A percentile compares a stretch with the other conserved stretches of the same genome.
These are phyloP conservation scores for Galerucella pusilla DNA, from an alignment of 2,888 invertebrate genomes.

Conservation along the genomic window DNA sequence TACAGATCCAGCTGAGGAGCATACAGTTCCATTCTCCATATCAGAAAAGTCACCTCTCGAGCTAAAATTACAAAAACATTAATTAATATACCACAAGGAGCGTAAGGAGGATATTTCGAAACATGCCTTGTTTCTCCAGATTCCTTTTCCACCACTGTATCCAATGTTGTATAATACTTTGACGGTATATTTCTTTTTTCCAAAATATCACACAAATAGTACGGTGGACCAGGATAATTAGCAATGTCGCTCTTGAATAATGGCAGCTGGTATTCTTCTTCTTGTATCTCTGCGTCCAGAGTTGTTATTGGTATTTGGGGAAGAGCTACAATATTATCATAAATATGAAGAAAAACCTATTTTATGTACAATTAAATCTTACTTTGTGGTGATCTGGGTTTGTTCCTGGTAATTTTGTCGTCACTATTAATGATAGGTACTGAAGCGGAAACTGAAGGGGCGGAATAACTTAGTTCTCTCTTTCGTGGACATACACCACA, in stretches of 20 bases:
- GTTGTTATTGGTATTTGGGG: conserved; percentile 6
- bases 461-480: background rate
- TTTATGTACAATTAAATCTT: background rate
- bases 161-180: conserved; percentile 2
- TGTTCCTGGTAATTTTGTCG: background rate
- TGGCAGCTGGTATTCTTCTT: conserved; percentile 5
- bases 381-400: conserved; percentile 9
- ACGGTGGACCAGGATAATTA: conserved; percentile 9
- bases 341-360: background rate
- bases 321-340: conserved; percentile 1
- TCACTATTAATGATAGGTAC: background rate
- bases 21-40: background rate
- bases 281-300: background rate
- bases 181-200: conserved; percentile 6
- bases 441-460: background rate
- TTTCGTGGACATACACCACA: conserved; percentile 7
- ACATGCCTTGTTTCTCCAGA: conserved; percentile 5
- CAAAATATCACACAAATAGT: conserved; percentile 9
- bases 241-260: conserved; percentile 6
- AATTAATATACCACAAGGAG: background rate
- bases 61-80: background rate
- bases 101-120: background rate
- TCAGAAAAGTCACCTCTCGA: background rate
- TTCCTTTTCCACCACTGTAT: conserved; percentile 4
- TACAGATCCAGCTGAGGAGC: background rate